Evolutionary conservation across 2,888 invertebrate species (phyloP).

Genomic region (Cabera pusaria): DNA sequence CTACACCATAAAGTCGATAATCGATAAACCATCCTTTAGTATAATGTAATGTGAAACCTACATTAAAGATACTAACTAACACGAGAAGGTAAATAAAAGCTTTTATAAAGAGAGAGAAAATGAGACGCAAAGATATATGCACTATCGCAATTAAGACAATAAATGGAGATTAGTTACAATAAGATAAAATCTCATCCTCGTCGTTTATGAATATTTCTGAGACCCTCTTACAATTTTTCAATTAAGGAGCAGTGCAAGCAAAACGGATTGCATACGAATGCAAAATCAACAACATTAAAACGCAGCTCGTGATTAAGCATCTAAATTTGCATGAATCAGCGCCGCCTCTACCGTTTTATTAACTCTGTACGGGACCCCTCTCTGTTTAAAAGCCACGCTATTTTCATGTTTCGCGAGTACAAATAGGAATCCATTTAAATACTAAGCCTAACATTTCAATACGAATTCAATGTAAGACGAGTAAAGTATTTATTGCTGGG

Average conservation of each 20-base stretch:
- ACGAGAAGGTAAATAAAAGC: too few species aligned
- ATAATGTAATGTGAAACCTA: too few species aligned
- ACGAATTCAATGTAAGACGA: too few species aligned
- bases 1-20: too few species aligned
- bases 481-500: too few species aligned
- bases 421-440: slow-evolving; percentile 84
- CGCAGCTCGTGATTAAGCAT: slow-evolving; percentile 16
- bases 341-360: slow-evolving; percentile 53
- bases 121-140: too few species aligned
- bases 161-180: too few species aligned
- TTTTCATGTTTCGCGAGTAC: slow-evolving; percentile 82
- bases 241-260: slow-evolving; percentile 15
- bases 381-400: slow-evolving; percentile 81
- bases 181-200: too few species aligned
- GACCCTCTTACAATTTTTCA: slow-evolving; percentile 7
- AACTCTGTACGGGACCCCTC: slow-evolving; percentile 67
- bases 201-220: slow-evolving; percentile 5
- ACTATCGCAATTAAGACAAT: too few species aligned
- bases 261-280: slow-evolving; percentile 18
- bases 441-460: slow-evolving; percentile 80
- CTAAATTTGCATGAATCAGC: slow-evolving; percentile 48
- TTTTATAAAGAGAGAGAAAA: too few species aligned
- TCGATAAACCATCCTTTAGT: too few species aligned
- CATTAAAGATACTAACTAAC: too few species aligned
- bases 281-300: slow-evolving; percentile 20